Evolutionary conservation across 1,140 invertebrate species (phyloP).

Genomic region (Schlechtendalia chinensis): DNA sequence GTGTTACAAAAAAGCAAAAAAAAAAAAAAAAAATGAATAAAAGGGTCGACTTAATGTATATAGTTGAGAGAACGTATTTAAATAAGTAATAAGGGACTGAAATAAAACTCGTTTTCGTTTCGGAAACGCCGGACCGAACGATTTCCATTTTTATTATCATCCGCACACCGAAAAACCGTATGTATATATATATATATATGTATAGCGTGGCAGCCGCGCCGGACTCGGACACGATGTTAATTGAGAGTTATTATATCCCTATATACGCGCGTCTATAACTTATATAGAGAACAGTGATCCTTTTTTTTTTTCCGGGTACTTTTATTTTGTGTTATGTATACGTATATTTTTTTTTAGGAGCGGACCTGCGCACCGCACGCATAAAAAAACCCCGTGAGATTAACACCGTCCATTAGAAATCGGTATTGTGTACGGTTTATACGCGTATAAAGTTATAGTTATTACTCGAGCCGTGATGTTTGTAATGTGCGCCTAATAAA

Average conservation of each 20-base stretch:
- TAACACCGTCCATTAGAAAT: background rate
- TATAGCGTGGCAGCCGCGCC: no score
- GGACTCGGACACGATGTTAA: background rate
- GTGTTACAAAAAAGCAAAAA: no score
- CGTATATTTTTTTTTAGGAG: no score
- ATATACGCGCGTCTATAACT: no score
- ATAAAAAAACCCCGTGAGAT: background rate
- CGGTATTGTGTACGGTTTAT: background rate
- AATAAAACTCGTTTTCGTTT: conserved; percentile 5
- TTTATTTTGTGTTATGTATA: no score
- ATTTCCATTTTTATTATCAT: conserved; percentile 3
- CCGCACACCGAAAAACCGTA: no score
- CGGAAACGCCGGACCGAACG: background rate
- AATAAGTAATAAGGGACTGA: background rate
- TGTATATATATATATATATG: no score
- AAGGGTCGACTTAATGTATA: background rate
- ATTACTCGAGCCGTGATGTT: no score
- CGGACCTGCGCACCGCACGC: no score
- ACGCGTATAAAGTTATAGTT: no score
- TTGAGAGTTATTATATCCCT: background rate
- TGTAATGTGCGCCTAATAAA: no score
- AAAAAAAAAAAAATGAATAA: background rate
- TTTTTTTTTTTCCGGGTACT: no score
- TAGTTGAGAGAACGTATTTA: background rate
- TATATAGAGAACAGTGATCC: background rate